These are phyloP conservation scores for Metalampra italica DNA, from an alignment of 2,888 invertebrate species.

Conservation along the genomic window DNA sequence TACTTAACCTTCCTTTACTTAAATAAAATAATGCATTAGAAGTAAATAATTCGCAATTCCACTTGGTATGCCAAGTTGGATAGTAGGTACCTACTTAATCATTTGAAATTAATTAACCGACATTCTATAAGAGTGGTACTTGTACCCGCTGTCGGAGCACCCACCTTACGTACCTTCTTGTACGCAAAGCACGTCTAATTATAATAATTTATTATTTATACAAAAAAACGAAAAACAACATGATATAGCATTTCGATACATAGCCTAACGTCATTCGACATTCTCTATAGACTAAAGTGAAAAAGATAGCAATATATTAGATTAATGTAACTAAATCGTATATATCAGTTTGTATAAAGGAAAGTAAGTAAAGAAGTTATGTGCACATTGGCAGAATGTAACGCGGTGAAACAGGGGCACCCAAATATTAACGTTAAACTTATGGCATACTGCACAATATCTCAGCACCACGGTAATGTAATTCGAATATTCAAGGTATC, in stretches of 20 bases:
- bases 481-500: slow-evolving; percentile 53
- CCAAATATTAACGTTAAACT: slow-evolving; percentile 45
- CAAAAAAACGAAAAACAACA: slow-evolving; percentile 28
- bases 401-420: slow-evolving; percentile 63
- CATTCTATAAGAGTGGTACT: slow-evolving; percentile 9
- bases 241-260: slow-evolving; percentile 41
- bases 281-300: slow-evolving; percentile 75
- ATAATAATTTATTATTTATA: slow-evolving; percentile 17
- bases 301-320: slow-evolving; percentile 78
- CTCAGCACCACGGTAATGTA: slow-evolving; percentile 68
- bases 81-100: slow-evolving; percentile 4
- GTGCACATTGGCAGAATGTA: slow-evolving; percentile 65
- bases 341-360: slow-evolving; percentile 75
- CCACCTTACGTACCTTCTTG: slow-evolving; percentile 7
- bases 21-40: slow-evolving; percentile 17
- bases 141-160: slow-evolving; percentile 18
- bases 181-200: slow-evolving; percentile 15
- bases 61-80: slow-evolving; percentile 1
- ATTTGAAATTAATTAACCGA: slow-evolving; percentile 6
- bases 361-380: slow-evolving; percentile 61
- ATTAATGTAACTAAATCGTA: slow-evolving; percentile 74
- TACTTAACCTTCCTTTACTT: slow-evolving; percentile 42
- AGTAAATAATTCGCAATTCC: slow-evolving; percentile 3
- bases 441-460: slow-evolving; percentile 69
- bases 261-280: slow-evolving; percentile 61